Evolutionary conservation across 2,888 invertebrate genomes (phyloP).

Genomic region (Platerodrilus igneus): DNA sequence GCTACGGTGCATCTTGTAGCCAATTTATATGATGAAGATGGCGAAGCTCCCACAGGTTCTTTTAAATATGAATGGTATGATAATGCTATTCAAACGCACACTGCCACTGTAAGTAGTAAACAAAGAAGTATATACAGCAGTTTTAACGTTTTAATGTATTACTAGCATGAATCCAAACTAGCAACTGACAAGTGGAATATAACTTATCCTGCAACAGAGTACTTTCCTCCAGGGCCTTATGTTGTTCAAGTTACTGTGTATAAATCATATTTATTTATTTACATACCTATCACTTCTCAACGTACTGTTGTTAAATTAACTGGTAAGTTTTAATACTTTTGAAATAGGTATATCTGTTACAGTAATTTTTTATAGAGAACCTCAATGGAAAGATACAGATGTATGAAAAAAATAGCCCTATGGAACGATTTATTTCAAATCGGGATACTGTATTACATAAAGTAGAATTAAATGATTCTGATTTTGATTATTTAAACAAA

Average conservation of each 20-base stretch:
- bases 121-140: conserved; percentile 2
- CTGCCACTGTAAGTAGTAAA: conserved; percentile 46
- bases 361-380: conserved; percentile 50
- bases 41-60: conserved; percentile 44
- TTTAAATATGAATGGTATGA: conserved; percentile 61
- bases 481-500: conserved; percentile 55
- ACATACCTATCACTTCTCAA: conserved; percentile 46
- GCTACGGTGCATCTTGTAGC: conserved; percentile 67
- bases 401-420: conserved; percentile 58
- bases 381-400: conserved; percentile 65
- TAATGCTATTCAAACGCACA: conserved; percentile 53
- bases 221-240: conserved; percentile 58
- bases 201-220: conserved; percentile 50
- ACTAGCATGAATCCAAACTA: conserved; percentile 48
- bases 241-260: conserved; percentile 54
- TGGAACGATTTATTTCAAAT: conserved; percentile 61
- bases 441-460: conserved; percentile 55
- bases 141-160: conserved; percentile 18
- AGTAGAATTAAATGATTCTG: conserved; percentile 57
- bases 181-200: conserved; percentile 61
- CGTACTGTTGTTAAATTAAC: conserved; percentile 49
- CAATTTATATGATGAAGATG: conserved; percentile 48
- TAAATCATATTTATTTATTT: conserved; percentile 43
- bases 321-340: conserved; percentile 39
- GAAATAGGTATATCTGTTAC: not conserved